Base-by-base conservation (phyloP, 2,888 invertebrate species). In the Mallateleia sp. region DNA sequence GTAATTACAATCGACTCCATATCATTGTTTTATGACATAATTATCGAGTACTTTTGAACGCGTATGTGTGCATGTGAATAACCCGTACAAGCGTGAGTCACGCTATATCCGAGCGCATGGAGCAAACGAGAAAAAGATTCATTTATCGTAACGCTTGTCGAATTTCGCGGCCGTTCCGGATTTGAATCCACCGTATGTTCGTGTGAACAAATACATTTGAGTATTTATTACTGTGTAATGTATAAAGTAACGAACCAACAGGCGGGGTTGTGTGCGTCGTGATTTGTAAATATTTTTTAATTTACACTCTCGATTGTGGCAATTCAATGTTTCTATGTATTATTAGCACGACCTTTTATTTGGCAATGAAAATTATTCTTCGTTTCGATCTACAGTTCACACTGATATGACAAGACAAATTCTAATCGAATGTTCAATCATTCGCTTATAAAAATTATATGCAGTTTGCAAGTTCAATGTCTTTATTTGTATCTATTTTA, bases 201-300 rank as follows among this genome's bases (percentile, higher is more conserved):
- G 75, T 80, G 75, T 75, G 85, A 80, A 85, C 74, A 80, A 71
- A 64, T 64, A 85, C 69, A 85, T 85, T 62, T 75, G 62, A 62
- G 58, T 85, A 80, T 85, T 85, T 80, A 85, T 85, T 85, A 85
- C 75, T 77, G 85, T 85, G 80, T 85, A 80, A 80, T 85, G 79
- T 79, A 75, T 79, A 67, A 79, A 80, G 22, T 62, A 28, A 67
- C 67, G 71, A 66, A 69, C 60, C 32, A 74, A 32, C 54, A 58
- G 69, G 67, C 67, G 50, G 69, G 56, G 47, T 85, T 80, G 66
- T 42, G 58, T 78, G 72, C 38, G 34, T 69, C 45, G 71, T 56
- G 42, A 77, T 64, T 71, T 80, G 85, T 85, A 85, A 75, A 85
- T 85, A 85, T 52, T 80, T 85, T 80, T 75, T 77, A 60, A 80